phyloP scores from a whole-genome alignment of 2,888 invertebrate genomes.

The Cosmia trapezina region DNA sequence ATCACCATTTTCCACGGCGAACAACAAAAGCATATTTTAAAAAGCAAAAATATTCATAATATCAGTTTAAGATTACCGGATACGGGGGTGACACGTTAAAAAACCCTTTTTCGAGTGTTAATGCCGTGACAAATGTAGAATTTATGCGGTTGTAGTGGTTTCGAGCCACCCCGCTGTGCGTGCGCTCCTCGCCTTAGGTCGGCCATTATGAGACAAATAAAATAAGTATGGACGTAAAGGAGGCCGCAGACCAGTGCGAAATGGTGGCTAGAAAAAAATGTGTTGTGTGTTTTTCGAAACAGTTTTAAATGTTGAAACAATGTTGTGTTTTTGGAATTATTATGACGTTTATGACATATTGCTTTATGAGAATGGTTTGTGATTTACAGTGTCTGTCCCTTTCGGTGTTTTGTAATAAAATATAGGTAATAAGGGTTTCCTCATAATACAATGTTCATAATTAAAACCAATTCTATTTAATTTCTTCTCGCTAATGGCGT shows the following conservation, averaged over 20 bases:
- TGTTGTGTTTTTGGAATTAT: constrained; percentile 37
- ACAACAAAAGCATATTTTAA: constrained; percentile 79
- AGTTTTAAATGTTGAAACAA: constrained; percentile 41
- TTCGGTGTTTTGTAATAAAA: constrained; percentile 21
- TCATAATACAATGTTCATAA: constrained; percentile 2
- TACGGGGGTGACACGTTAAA: constrained; percentile 88
- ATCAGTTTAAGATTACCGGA: constrained; percentile 85
- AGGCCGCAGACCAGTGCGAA: constrained; percentile 64
- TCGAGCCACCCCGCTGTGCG: constrained; percentile 82
- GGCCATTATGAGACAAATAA: constrained; percentile 69
- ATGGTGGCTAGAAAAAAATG: constrained; percentile 34
- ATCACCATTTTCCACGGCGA: constrained; percentile 71
- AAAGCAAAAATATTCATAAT: constrained; percentile 79
- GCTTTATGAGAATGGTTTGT: constrained; percentile 26
- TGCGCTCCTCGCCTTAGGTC: constrained; percentile 72
- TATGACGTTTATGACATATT: constrained; percentile 51
- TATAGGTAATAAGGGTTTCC: constrained; percentile 22
- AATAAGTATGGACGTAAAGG: constrained; percentile 62
- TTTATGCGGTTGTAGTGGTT: constrained; percentile 87
- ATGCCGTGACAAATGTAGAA: constrained; percentile 90
- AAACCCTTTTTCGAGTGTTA: constrained; percentile 89
- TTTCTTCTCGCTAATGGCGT: background rate
- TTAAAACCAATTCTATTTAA: constrained; percentile 18
- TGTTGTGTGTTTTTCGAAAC: constrained; percentile 46
- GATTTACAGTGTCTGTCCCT: constrained; percentile 38